These are phyloP conservation scores for Limnodromus scolopaceus DNA, from an alignment of 2,797 vertebrate genomes.

Conservation along the genomic window DNA sequence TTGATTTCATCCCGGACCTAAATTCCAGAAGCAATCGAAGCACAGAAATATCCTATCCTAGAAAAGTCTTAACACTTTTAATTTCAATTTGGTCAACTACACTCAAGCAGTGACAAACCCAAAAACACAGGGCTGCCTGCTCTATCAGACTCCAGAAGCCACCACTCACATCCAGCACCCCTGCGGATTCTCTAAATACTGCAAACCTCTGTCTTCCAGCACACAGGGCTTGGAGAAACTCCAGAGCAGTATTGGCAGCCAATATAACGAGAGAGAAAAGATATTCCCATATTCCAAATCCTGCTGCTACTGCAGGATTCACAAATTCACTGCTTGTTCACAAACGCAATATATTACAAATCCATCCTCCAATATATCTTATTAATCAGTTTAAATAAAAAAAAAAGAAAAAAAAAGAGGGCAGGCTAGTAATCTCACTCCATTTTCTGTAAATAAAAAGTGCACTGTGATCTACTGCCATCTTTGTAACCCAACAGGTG, in stretches of 20 bases:
- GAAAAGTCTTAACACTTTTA: background rate
- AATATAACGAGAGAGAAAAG: background rate
- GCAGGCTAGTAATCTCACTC: too few relatives aligned
- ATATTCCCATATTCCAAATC: background rate
- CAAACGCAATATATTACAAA: fast-evolving
- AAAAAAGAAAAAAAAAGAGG: background rate
- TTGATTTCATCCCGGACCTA: background rate
- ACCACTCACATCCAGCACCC: background rate
- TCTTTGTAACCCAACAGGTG: background rate
- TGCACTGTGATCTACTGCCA: background rate
- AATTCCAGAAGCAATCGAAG: background rate
- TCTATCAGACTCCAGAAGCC: background rate
- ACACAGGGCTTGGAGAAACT: background rate
- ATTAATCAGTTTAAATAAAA: background rate
- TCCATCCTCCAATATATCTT: fast-evolving
- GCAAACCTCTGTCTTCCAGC: background rate
- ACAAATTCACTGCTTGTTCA: background rate
- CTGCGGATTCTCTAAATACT: background rate
- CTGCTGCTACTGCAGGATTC: background rate
- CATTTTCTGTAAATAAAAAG: background rate
- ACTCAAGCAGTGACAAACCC: background rate
- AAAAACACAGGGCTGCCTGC: background rate
- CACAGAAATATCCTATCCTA: background rate
- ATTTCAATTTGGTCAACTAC: background rate
- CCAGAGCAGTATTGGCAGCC: background rate